These are phyloP conservation scores for Melinaea marsaeus DNA, from an alignment of 2,888 invertebrate genomes.

Conservation along the genomic window DNA sequence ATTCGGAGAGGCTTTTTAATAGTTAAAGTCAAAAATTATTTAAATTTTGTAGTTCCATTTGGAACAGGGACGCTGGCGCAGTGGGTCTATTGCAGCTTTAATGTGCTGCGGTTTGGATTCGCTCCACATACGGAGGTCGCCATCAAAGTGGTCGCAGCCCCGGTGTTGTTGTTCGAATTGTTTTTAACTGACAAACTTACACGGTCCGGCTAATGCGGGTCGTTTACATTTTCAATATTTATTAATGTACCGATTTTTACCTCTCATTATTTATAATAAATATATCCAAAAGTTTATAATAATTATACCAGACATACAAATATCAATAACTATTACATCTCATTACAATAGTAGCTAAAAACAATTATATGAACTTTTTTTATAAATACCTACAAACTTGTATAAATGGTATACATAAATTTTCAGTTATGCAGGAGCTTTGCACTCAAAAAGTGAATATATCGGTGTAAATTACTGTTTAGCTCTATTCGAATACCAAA, in stretches of 20 bases:
- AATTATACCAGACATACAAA: constrained; percentile 24
- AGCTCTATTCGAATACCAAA: too few relatives aligned
- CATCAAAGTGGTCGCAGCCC: constrained; percentile 58
- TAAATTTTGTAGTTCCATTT: constrained; percentile 46
- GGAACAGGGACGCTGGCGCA: constrained; percentile 44
- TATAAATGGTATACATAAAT: too few relatives aligned
- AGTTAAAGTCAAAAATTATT: constrained; percentile 9
- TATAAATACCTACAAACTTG: too few relatives aligned
- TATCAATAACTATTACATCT: not conserved
- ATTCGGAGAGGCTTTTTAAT: not conserved
- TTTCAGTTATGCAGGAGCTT: too few relatives aligned
- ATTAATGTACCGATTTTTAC: not conserved
- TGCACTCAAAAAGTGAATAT: too few relatives aligned
- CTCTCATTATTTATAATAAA: not conserved
- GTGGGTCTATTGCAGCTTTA: constrained; percentile 61
- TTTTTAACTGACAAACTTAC: constrained; percentile 60
- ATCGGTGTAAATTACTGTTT: too few relatives aligned
- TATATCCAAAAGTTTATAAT: constrained; percentile 14
- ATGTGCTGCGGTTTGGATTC: constrained; percentile 67
- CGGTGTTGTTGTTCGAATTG: constrained; percentile 58
- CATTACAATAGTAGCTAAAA: not conserved
- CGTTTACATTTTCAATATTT: constrained; percentile 16
- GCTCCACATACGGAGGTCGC: constrained; percentile 60
- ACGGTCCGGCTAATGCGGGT: constrained; percentile 43
- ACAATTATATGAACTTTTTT: too few relatives aligned